These are phyloP conservation scores for Anolis apletophallus DNA, from an alignment of 2,797 vertebrate genomes.

Conservation along the genomic window DNA sequence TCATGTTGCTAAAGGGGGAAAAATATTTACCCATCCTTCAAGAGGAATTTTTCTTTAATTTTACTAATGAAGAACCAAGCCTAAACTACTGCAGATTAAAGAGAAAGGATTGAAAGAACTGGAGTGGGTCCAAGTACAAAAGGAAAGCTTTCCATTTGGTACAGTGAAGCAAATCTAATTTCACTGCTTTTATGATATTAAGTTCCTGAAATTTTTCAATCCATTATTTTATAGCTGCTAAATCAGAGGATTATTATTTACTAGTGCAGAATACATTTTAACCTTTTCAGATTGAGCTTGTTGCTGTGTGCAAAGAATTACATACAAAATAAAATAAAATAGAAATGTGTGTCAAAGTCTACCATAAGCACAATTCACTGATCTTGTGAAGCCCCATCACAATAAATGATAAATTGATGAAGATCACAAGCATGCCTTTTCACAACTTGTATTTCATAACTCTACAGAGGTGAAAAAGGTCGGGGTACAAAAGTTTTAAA, in stretches of 20 bases:
- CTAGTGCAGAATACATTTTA: neutral
- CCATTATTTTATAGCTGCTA: neutral
- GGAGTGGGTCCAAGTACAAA: conserved; percentile 40
- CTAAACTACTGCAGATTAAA: conserved; percentile 61
- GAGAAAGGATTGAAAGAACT: conserved; percentile 50
- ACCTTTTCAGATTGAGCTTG: neutral
- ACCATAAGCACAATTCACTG: neutral
- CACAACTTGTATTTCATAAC: neutral
- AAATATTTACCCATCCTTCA: conserved; percentile 36
- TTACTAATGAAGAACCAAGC: conserved; percentile 65
- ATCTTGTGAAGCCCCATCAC: neutral
- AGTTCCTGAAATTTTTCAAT: conserved; percentile 25
- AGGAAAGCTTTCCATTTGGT: conserved; percentile 37
- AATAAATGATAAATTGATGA: conserved; percentile 7
- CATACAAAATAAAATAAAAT: neutral
- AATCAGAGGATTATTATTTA: conserved; percentile 28
- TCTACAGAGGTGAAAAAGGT: too few species aligned
- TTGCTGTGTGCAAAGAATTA: neutral
- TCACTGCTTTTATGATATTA: conserved; percentile 54
- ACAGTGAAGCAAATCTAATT: conserved; percentile 48
- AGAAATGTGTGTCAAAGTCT: neutral
- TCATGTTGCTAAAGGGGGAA: neutral
- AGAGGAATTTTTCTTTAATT: conserved; percentile 56
- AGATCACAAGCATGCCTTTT: neutral
- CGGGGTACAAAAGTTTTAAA: too few species aligned